These are phyloP conservation scores for Tetramorium parvispinum DNA, from an alignment of 1,140 invertebrate genomes.

Conservation along the genomic window DNA sequence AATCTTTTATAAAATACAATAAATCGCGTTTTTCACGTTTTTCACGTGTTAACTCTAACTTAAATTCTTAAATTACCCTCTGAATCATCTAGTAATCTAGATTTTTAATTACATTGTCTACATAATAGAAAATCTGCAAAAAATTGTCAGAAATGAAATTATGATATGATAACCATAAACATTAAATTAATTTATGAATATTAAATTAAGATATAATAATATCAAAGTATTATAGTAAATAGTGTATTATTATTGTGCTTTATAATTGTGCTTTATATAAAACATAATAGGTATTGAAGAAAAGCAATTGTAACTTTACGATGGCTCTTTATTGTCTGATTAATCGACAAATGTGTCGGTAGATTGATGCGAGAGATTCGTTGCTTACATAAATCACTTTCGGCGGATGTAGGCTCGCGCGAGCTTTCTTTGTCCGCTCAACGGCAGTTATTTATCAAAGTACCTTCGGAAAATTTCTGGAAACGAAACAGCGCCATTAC, in stretches of 20 bases:
- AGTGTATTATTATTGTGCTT: not conserved
- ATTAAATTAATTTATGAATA: too few species aligned
- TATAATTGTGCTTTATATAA: not conserved
- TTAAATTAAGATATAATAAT: not conserved
- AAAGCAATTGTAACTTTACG: not conserved
- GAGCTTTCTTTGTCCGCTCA: not conserved
- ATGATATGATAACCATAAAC: not conserved
- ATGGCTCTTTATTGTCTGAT: not conserved
- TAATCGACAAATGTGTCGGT: conserved; percentile 16
- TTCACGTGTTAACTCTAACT: not conserved
- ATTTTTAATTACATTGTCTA: not conserved
- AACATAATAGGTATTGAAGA: not conserved
- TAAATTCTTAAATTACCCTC: not conserved
- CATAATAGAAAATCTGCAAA: not conserved
- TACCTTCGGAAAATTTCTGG: conserved; percentile 24
- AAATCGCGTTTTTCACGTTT: not conserved
- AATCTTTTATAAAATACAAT: not conserved
- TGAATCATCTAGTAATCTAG: not conserved
- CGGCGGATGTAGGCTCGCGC: not conserved
- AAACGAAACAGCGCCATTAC: not conserved
- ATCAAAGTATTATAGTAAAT: not conserved
- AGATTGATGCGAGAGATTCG: conserved; percentile 6
- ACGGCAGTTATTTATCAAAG: conserved; percentile 47
- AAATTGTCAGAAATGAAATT: not conserved
- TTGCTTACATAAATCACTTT: conserved; percentile 58